A percentile compares a stretch with the other conserved stretches of the same genome.
Evolutionary conservation across 2,888 invertebrate genomes (phyloP).

Genomic region (Fissipunctia ypsillon): DNA sequence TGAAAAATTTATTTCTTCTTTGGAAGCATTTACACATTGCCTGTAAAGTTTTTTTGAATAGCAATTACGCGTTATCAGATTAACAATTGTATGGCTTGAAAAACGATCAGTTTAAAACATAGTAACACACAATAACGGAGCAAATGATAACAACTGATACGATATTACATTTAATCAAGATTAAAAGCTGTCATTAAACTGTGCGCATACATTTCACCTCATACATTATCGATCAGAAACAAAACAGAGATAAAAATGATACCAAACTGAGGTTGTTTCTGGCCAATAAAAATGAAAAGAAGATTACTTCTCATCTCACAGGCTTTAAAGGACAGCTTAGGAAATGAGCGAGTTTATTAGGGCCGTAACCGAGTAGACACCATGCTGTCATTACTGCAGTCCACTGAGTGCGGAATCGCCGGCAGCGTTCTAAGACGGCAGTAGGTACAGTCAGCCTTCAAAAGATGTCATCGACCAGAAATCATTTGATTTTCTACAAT

Average conservation of each 20-base stretch:
- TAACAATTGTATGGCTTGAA: neutral
- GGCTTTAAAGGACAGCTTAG: slow-evolving; percentile 37
- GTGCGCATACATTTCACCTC: neutral
- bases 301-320: slow-evolving; percentile 7
- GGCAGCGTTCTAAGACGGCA: neutral
- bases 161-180: slow-evolving; percentile 27
- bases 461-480: neutral
- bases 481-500: neutral
- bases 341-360: slow-evolving; percentile 34
- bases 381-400: slow-evolving; percentile 5
- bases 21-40: neutral
- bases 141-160: slow-evolving; percentile 9
- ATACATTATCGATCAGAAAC: slow-evolving; percentile 8
- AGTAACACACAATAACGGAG: neutral
- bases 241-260: neutral
- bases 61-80: neutral
- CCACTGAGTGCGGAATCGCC: neutral
- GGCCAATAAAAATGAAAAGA: slow-evolving; percentile 1
- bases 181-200: slow-evolving; percentile 24
- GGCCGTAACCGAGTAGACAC: neutral
- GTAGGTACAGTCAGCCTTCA: neutral
- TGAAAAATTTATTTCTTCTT: neutral
- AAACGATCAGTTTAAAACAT: slow-evolving; percentile 12
- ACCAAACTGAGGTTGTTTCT: neutral
- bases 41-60: neutral